Conservation (phyloP, 2,888 invertebrate genomes). For the Andrena marginata region DNA sequence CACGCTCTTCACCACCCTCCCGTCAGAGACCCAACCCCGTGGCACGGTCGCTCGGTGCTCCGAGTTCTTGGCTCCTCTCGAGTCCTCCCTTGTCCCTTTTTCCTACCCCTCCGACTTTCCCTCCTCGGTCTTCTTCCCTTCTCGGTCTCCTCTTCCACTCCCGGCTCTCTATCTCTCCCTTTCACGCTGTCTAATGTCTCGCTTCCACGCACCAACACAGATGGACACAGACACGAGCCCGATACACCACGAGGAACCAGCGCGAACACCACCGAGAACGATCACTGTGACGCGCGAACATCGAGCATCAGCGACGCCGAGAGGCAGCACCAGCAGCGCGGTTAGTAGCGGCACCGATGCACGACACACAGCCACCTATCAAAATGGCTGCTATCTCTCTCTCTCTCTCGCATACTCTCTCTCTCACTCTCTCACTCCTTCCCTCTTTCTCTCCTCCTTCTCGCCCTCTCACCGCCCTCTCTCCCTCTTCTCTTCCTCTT, state of each 20-base stretch:
- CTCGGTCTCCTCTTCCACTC: not conserved
- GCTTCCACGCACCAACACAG: constrained; percentile 30
- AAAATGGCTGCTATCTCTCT: constrained; percentile 81
- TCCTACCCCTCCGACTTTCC: not conserved
- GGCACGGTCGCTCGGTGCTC: constrained; percentile 22
- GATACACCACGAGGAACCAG: constrained; percentile 58
- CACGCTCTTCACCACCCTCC: constrained; percentile 27
- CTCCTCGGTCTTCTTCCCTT: not conserved
- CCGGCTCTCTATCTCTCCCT: not conserved
- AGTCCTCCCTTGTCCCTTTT: constrained; percentile 18
- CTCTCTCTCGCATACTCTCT: constrained; percentile 10
- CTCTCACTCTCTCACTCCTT: not conserved
- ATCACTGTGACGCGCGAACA: constrained; percentile 57
- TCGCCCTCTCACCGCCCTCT: not conserved
- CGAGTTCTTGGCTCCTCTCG: constrained; percentile 32
- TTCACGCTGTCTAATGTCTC: not conserved
- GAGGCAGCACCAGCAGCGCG: constrained; percentile 63
- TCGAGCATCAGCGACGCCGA: constrained; percentile 57
- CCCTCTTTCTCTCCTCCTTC: not conserved
- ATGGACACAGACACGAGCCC: constrained; percentile 47
- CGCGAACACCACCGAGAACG: constrained; percentile 57
- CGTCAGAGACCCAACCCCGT: constrained; percentile 42
- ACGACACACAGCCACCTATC: constrained; percentile 78
- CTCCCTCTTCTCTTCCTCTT: not conserved
- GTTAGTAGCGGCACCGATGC: constrained; percentile 70